These are phyloP conservation scores for Drosophila mercatorum DNA, from an alignment of 2,888 invertebrate genomes.

Conservation along the genomic window DNA sequence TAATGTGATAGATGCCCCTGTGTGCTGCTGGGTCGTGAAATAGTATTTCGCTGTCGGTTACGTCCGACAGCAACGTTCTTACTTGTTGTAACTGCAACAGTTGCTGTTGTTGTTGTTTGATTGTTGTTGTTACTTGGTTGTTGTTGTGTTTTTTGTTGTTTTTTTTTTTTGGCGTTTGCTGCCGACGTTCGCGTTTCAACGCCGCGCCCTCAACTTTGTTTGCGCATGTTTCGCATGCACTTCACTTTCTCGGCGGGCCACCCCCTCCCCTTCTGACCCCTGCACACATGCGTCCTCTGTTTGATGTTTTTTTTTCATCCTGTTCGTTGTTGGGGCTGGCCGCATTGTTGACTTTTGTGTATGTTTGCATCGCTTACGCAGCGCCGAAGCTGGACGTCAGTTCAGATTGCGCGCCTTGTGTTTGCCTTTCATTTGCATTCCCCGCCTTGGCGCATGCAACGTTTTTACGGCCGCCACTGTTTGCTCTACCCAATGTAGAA, in stretches of 20 bases:
- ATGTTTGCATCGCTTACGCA: constrained; percentile 73
- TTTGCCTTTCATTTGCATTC: constrained; percentile 74
- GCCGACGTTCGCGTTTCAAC: constrained; percentile 64
- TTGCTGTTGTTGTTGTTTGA: constrained; percentile 14
- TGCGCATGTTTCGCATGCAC: constrained; percentile 50
- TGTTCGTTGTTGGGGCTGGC: constrained; percentile 33
- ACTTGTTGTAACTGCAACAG: constrained; percentile 20
- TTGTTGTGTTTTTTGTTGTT: constrained; percentile 12
- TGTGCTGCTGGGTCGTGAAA: no score
- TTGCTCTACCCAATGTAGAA: constrained; percentile 30
- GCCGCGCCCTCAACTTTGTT: constrained; percentile 65
- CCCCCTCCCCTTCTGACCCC: constrained; percentile 1
- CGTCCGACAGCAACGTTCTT: no score
- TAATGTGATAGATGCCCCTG: no score
- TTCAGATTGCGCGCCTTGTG: constrained; percentile 38
- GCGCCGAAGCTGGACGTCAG: constrained; percentile 40
- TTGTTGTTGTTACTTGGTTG: not conserved
- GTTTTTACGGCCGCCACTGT: constrained; percentile 34
- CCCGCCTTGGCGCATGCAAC: constrained; percentile 58
- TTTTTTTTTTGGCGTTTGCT: constrained; percentile 33
- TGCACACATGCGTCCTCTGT: constrained; percentile 46
- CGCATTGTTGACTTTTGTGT: constrained; percentile 63
- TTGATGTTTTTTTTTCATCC: constrained; percentile 48
- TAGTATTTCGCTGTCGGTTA: no score
- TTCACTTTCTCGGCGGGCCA: constrained; percentile 22